These are phyloP conservation scores for Dynastes grantii DNA, from an alignment of 2,888 invertebrate genomes.

Conservation along the genomic window DNA sequence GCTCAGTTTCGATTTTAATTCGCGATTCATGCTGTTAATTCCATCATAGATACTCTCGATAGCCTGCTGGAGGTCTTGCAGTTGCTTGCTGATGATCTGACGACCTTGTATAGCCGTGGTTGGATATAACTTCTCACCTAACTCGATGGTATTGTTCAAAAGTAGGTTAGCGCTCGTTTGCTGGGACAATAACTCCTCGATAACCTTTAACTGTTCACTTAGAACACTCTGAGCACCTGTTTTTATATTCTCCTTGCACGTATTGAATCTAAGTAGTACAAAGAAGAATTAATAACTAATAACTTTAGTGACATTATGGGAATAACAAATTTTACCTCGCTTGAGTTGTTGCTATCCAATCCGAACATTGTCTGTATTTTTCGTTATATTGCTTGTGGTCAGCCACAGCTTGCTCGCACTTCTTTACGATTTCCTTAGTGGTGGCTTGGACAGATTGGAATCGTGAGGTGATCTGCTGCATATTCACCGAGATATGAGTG, in stretches of 20 bases:
- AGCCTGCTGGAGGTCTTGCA: slow-evolving; percentile 85
- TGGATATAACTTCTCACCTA: slow-evolving; percentile 91
- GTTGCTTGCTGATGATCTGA: slow-evolving; percentile 88
- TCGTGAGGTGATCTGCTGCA: slow-evolving; percentile 91
- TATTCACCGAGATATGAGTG: slow-evolving; percentile 87
- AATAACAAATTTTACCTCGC: slow-evolving; percentile 72
- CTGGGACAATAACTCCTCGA: slow-evolving; percentile 83
- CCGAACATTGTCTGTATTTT: slow-evolving; percentile 87
- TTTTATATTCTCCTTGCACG: slow-evolving; percentile 77
- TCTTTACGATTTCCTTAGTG: slow-evolving; percentile 91
- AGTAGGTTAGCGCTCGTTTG: slow-evolving; percentile 83
- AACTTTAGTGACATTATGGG: not conserved
- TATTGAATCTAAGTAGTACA: slow-evolving; percentile 74
- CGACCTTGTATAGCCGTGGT: slow-evolving; percentile 94
- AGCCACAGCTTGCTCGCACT: slow-evolving; percentile 89
- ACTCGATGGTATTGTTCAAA: slow-evolving; percentile 89
- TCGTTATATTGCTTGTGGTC: slow-evolving; percentile 87
- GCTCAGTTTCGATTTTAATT: slow-evolving; percentile 86
- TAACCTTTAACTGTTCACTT: slow-evolving; percentile 78
- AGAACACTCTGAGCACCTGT: slow-evolving; percentile 80
- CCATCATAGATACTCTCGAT: slow-evolving; percentile 88
- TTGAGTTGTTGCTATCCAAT: slow-evolving; percentile 86
- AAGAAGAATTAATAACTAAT: not conserved
- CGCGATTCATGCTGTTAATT: slow-evolving; percentile 83
- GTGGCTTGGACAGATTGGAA: slow-evolving; percentile 93